These are phyloP conservation scores for Andrena chrysosceles DNA, from an alignment of 2,888 invertebrate species.

Conservation along the genomic window DNA sequence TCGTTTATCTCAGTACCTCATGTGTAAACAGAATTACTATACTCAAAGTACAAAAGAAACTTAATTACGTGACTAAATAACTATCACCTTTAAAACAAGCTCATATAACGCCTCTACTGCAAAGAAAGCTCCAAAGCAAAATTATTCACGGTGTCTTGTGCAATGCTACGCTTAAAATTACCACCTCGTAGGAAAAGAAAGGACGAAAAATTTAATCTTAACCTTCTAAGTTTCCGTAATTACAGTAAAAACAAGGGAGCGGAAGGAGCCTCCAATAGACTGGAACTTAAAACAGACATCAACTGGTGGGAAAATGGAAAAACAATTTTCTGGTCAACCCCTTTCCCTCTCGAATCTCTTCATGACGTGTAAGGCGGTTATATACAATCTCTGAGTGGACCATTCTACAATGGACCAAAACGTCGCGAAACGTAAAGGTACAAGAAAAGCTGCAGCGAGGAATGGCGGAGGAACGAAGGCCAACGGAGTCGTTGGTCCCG, in stretches of 20 bases:
- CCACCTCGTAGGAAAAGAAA: neutral
- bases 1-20: too few species aligned
- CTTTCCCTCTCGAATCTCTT: conserved; percentile 1
- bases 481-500: conserved; percentile 41
- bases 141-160: too few species aligned
- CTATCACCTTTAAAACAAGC: too few species aligned
- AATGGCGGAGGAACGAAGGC: conserved; percentile 1
- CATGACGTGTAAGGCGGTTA: conserved; percentile 33
- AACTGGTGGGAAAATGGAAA: conserved; percentile 34
- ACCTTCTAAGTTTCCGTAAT: conserved; percentile 20
- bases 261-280: neutral
- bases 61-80: too few species aligned
- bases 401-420: conserved; percentile 21
- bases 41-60: too few species aligned
- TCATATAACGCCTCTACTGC: too few species aligned
- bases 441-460: conserved; percentile 28
- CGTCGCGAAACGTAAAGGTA: conserved; percentile 38
- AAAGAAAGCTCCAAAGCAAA: too few species aligned
- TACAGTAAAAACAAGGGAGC: neutral
- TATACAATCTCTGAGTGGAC: conserved; percentile 39
- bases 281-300: neutral
- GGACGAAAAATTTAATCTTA: neutral
- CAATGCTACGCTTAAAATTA: too few species aligned
- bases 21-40: too few species aligned
- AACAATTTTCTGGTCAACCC: conserved; percentile 37